Evolutionary conservation across 2,113 vertebrate genomes (phyloP).

Genomic region (Chaetodon trifascialis): DNA sequence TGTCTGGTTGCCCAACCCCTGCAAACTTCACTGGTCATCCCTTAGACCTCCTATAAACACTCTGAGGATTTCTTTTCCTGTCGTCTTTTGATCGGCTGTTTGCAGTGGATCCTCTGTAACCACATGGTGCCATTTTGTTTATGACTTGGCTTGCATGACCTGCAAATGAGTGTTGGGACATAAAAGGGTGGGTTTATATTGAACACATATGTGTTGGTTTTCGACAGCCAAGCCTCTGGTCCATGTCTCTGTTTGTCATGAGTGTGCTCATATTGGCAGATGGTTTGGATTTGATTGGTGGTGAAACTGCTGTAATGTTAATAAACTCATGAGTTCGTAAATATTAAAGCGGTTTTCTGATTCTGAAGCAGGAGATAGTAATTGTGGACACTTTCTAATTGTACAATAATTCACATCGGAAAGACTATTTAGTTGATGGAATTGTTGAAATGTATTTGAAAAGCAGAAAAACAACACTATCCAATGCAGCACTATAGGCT

Average conservation of each 20-base stretch:
- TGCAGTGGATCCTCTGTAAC: slow-evolving; percentile 38
- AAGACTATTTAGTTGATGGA: neutral
- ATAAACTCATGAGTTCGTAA: slow-evolving; percentile 8
- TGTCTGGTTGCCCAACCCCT: slow-evolving; percentile 42
- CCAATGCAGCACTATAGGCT: neutral
- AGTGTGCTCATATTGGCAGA: slow-evolving; percentile 14
- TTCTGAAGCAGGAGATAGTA: neutral
- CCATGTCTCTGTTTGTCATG: slow-evolving; percentile 35
- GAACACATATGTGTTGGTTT: slow-evolving; percentile 50
- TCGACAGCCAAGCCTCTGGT: neutral
- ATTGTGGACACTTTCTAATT: neutral
- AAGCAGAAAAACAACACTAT: neutral
- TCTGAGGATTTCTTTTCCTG: slow-evolving; percentile 28
- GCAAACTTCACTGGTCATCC: slow-evolving; percentile 33
- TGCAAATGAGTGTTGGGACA: slow-evolving; percentile 49
- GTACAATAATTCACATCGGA: neutral
- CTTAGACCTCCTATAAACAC: slow-evolving; percentile 62
- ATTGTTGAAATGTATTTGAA: neutral
- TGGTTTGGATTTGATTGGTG: slow-evolving; percentile 31
- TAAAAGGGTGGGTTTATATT: slow-evolving; percentile 53
- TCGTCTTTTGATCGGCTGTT: slow-evolving; percentile 57
- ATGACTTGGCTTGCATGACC: slow-evolving; percentile 36
- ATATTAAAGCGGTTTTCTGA: neutral
- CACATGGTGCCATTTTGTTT: slow-evolving; percentile 70
- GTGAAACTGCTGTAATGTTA: slow-evolving; percentile 4